These are phyloP conservation scores for Dolichallabes microphthalmus DNA, from an alignment of 2,113 vertebrate genomes.

Conservation along the genomic window DNA sequence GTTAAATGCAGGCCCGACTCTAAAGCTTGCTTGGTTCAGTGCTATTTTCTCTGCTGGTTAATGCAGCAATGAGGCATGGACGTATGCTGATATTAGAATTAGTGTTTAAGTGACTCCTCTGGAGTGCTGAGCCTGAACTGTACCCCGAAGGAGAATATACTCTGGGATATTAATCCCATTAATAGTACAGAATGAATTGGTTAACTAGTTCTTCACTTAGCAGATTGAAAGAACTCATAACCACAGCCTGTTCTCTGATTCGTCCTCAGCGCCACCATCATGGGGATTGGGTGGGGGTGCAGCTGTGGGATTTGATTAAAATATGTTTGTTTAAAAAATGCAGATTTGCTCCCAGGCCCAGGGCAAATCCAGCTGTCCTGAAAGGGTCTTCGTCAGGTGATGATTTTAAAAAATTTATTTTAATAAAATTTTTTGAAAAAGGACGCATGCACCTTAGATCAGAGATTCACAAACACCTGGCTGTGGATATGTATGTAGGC, in stretches of 20 bases:
- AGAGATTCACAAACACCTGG: not conserved
- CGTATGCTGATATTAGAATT: slow-evolving; percentile 47
- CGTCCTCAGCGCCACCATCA: not conserved
- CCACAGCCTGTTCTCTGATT: not conserved
- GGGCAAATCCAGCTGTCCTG: not conserved
- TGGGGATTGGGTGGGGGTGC: not conserved
- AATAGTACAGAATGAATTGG: slow-evolving; percentile 7
- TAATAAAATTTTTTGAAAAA: not conserved
- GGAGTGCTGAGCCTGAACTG: slow-evolving; percentile 33
- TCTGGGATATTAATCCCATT: slow-evolving; percentile 39
- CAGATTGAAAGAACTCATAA: slow-evolving; percentile 7
- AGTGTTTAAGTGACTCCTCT: slow-evolving; percentile 43
- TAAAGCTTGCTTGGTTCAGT: slow-evolving; percentile 47
- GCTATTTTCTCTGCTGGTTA: slow-evolving; percentile 54
- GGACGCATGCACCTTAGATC: too few species aligned
- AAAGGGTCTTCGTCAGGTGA: not conserved
- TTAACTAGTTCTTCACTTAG: slow-evolving; percentile 14
- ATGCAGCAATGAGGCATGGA: slow-evolving; percentile 55
- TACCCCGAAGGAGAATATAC: slow-evolving; percentile 20
- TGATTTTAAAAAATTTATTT: too few species aligned
- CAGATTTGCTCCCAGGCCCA: not conserved
- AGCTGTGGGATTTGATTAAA: not conserved
- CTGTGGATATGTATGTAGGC: not conserved
- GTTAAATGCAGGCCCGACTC: slow-evolving; percentile 46
- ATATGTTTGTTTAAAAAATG: not conserved